phyloP scores from a whole-genome alignment of 2,888 invertebrate species.

The Bedellia somnulentella region DNA sequence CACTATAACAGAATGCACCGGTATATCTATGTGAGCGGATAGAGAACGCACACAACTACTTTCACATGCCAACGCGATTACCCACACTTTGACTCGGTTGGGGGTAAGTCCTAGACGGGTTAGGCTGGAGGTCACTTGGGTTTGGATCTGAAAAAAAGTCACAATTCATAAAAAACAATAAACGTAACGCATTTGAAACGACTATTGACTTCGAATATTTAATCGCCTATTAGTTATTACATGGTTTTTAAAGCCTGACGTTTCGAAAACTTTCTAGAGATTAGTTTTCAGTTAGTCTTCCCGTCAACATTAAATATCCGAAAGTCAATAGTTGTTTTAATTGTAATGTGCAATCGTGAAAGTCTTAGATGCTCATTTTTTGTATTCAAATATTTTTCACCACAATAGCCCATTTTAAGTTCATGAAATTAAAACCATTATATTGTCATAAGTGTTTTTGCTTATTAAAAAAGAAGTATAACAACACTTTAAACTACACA shows the following conservation, averaged over 20 bases:
- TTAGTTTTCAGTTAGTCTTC: too few species aligned
- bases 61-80: slow-evolving; percentile 32
- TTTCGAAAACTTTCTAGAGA: too few species aligned
- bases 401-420: too few species aligned
- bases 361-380: background rate
- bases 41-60: slow-evolving; percentile 25
- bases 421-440: too few species aligned
- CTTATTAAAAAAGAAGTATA: too few species aligned
- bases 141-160: slow-evolving; percentile 21
- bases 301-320: background rate
- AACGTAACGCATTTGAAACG: background rate
- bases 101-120: slow-evolving; percentile 21
- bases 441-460: too few species aligned
- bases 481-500: too few species aligned
- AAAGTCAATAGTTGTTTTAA: too few species aligned
- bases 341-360: too few species aligned
- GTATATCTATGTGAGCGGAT: slow-evolving; percentile 21
- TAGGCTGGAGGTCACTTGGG: slow-evolving; percentile 25
- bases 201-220: background rate
- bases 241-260: background rate
- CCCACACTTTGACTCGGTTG: slow-evolving; percentile 24
- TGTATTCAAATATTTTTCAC: too few species aligned
- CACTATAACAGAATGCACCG: too few species aligned
- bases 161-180: background rate
- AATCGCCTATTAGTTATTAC: background rate